phyloP scores from a whole-genome alignment of 2,113 vertebrate genomes.

The Genyomyrus donnyi region DNA sequence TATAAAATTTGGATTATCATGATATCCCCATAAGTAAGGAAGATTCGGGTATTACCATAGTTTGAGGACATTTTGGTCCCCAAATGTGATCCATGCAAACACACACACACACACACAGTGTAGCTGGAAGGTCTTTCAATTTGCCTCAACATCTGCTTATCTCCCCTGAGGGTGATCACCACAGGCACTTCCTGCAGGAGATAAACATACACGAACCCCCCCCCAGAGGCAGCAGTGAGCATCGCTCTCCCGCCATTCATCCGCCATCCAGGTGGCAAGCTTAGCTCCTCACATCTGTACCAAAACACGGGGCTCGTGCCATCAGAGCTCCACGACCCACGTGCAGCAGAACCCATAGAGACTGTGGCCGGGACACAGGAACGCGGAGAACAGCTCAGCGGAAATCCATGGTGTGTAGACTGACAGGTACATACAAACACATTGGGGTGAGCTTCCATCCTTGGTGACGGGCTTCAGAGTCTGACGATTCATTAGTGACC shows the following conservation, averaged over 20 bases:
- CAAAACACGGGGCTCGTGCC: background rate
- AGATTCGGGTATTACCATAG: too few species aligned
- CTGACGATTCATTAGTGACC: background rate
- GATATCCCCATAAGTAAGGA: too few species aligned
- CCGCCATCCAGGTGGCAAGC: background rate
- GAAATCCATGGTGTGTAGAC: background rate
- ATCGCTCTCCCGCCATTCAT: background rate
- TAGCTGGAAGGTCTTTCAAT: slow-evolving; percentile 3
- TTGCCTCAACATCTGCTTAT: background rate
- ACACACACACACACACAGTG: background rate
- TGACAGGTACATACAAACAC: background rate
- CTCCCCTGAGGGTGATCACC: background rate
- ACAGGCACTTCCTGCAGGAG: background rate
- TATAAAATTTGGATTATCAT: too few species aligned
- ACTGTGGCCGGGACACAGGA: background rate
- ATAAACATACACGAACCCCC: background rate
- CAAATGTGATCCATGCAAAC: background rate
- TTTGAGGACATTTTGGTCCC: too few species aligned
- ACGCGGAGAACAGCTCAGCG: background rate
- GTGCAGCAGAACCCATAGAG: background rate
- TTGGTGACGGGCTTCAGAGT: background rate
- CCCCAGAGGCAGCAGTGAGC: background rate
- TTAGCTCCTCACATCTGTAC: background rate
- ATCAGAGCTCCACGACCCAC: background rate
- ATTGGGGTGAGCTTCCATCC: background rate